A percentile compares a stretch with the other conserved stretches of the same genome.
Conservation (phyloP, 1,140 invertebrate species). For the Nylanderia fulva region DNA sequence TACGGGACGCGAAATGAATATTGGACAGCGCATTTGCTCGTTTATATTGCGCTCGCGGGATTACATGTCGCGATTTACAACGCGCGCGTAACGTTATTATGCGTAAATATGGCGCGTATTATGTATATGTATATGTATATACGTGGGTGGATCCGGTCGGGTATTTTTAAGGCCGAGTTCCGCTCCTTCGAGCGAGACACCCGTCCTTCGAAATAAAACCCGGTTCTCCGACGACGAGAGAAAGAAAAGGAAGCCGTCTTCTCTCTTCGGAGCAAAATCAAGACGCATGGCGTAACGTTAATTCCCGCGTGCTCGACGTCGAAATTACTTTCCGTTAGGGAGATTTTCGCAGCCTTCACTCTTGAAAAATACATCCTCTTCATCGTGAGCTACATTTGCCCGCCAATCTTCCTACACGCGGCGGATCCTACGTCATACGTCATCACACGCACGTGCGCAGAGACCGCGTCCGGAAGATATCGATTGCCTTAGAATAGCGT, state of each 20-base stretch:
- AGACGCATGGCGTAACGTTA: conserved; percentile 61
- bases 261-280: conserved; percentile 49
- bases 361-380: conserved; percentile 44
- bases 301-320: conserved; percentile 31
- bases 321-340: conserved; percentile 31
- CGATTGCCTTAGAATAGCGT: too few species aligned
- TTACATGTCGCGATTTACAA: conserved; percentile 32
- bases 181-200: background rate
- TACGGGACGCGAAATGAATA: background rate
- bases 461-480: too few species aligned
- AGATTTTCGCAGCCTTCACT: conserved; percentile 40
- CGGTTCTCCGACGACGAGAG: conserved; percentile 28
- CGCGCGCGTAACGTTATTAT: conserved; percentile 20
- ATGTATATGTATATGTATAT: too few species aligned
- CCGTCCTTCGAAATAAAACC: conserved; percentile 71
- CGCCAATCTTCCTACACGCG: background rate
- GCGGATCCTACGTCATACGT: background rate
- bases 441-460: background rate
- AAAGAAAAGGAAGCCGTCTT: conserved; percentile 31
- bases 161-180: conserved; percentile 20
- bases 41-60: background rate
- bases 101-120: background rate
- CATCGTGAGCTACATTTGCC: conserved; percentile 34
- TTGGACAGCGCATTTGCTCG: background rate
- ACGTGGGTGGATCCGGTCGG: conserved; percentile 19